Evolutionary conservation across 2,113 vertebrate species (phyloP).

Genomic region (Erythrolamprus reginae): DNA sequence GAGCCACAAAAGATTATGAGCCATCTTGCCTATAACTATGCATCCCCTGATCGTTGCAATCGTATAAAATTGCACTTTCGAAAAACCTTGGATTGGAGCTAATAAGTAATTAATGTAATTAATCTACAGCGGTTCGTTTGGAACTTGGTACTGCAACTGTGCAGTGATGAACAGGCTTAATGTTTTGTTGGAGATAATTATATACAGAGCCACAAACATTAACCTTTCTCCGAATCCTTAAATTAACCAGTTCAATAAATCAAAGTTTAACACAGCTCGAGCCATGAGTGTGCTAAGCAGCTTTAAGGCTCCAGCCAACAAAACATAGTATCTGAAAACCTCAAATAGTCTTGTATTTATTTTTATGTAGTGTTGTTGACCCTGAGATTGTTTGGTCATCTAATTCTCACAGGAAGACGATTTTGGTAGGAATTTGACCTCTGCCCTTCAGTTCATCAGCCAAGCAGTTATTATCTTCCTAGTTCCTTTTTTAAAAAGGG

Average conservation of each 20-base stretch:
- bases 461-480: constrained; percentile 18
- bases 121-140: neutral
- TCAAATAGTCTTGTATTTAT: constrained; percentile 21
- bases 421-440: constrained; percentile 23
- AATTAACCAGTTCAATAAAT: neutral
- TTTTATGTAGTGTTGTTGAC: constrained; percentile 22
- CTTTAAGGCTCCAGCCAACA: neutral
- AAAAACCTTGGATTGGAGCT: neutral
- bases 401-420: constrained; percentile 33
- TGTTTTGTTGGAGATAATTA: neutral
- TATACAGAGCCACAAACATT: neutral
- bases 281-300: neutral
- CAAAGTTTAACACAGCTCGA: neutral
- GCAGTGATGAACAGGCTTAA: neutral
- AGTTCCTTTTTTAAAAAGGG: neutral
- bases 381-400: constrained; percentile 32
- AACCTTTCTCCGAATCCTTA: neutral
- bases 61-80: neutral
- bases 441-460: constrained; percentile 14
- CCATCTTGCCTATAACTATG: neutral
- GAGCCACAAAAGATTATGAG: neutral
- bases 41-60: neutral
- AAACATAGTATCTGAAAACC: neutral
- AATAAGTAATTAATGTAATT: neutral
- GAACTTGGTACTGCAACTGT: neutral